phyloP scores from a whole-genome alignment of 2,888 invertebrate genomes.

The Artemia sinica region DNA sequence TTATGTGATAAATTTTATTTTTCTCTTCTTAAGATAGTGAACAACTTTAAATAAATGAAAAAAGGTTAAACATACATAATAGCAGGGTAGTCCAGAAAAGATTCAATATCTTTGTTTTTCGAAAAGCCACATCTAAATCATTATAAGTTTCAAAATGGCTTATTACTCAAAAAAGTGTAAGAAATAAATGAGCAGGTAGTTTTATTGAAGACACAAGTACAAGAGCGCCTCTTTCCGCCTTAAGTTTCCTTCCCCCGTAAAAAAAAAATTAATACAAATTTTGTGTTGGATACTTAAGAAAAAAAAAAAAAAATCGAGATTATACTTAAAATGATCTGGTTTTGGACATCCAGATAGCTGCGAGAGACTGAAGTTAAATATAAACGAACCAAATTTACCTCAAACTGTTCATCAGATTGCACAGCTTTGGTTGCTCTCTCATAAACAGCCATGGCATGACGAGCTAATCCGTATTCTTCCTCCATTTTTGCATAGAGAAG shows the following conservation, averaged over 20 bases:
- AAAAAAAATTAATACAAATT: too few species aligned
- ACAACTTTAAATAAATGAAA: too few species aligned
- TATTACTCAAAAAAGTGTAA: neutral
- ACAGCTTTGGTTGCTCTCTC: conserved; percentile 86
- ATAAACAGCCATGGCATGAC: conserved; percentile 98
- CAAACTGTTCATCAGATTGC: conserved; percentile 79
- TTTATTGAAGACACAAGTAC: neutral
- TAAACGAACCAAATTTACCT: conserved; percentile 35
- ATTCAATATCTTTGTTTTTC: too few species aligned
- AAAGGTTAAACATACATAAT: too few species aligned
- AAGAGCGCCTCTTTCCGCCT: neutral
- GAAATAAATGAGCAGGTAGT: neutral
- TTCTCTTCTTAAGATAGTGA: too few species aligned
- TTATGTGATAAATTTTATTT: too few species aligned
- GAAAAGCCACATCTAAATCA: neutral
- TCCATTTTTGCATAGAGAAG: conserved; percentile 92
- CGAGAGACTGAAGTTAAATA: too few species aligned
- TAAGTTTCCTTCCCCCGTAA: too few species aligned
- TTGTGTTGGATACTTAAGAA: neutral
- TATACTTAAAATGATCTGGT: conserved; percentile 12
- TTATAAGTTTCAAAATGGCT: neutral
- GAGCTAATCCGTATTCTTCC: conserved; percentile 90
- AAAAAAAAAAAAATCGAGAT: neutral
- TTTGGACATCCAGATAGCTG: too few species aligned
- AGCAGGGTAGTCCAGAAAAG: too few species aligned